A percentile compares a stretch with the other conserved stretches of the same genome.
Evolutionary conservation across 2,797 vertebrate species (phyloP).

Genomic region (Phoeniculus purpureus): DNA sequence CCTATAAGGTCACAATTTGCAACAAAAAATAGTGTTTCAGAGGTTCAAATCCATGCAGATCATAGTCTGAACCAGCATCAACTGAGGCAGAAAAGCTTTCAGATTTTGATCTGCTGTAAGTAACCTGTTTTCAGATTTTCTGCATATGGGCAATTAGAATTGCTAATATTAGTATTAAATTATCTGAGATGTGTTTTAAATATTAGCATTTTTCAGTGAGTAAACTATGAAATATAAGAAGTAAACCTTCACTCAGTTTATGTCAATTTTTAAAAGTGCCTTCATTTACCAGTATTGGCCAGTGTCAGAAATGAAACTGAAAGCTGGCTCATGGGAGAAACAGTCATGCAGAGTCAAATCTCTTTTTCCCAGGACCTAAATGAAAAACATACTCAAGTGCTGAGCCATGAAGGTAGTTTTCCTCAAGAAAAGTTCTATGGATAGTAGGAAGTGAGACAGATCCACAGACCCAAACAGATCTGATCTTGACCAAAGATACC

Average conservation of each 20-base stretch:
- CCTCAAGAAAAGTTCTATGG: background rate
- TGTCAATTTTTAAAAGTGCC: background rate
- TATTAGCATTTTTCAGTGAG: background rate
- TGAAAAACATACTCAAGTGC: background rate
- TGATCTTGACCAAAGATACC: background rate
- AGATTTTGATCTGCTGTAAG: background rate
- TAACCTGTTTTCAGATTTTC: background rate
- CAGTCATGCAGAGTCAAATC: background rate
- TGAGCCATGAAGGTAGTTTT: background rate
- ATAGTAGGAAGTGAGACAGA: background rate
- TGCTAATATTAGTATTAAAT: background rate
- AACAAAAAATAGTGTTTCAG: background rate
- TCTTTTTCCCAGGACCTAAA: background rate
- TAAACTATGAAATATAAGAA: background rate
- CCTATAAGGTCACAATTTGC: background rate
- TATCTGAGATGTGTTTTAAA: background rate
- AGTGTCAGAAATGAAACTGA: conserved; percentile 22
- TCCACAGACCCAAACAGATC: background rate
- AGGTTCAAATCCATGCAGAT: background rate
- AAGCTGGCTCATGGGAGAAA: background rate
- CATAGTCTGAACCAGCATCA: background rate
- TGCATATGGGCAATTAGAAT: background rate
- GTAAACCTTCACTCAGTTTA: background rate
- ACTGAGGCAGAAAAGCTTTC: background rate
- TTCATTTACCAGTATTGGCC: background rate